Percentiles rank a stretch among this genome's conserved stretches.
phyloP scores from a whole-genome alignment of 2,797 vertebrate species.

The Onychomys arenicola region DNA sequence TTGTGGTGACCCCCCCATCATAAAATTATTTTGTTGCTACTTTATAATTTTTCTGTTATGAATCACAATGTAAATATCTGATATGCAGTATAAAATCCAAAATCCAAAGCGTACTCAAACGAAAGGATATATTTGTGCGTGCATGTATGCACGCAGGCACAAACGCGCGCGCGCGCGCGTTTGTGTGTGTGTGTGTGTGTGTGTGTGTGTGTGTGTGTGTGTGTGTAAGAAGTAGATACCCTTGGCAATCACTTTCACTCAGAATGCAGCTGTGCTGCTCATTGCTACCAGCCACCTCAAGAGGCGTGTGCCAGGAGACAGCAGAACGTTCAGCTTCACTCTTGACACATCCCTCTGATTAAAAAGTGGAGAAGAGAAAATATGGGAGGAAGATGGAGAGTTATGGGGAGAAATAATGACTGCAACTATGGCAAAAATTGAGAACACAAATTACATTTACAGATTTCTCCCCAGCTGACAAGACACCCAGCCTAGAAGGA shows the following conservation, averaged over 20 bases:
- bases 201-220: background rate
- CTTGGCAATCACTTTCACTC: conserved; percentile 3
- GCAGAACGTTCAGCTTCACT: background rate
- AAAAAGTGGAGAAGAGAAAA: conserved; percentile 41
- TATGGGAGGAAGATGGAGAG: conserved; percentile 29
- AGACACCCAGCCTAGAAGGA: background rate
- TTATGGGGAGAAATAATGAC: background rate
- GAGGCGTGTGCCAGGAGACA: background rate
- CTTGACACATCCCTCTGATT: conserved; percentile 57
- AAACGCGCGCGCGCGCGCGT: too few relatives aligned
- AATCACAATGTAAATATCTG: background rate
- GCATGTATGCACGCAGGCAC: background rate
- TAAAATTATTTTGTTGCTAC: background rate
- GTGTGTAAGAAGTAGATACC: conserved; percentile 13
- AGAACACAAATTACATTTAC: conserved; percentile 54
- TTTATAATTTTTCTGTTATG: background rate
- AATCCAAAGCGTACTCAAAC: conserved; percentile 2
- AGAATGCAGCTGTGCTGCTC: background rate
- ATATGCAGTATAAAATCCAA: background rate
- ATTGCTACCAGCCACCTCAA: accelerated
- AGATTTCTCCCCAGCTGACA: conserved; percentile 3
- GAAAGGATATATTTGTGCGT: background rate
- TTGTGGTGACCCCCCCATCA: background rate
- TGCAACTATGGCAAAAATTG: conserved; percentile 1
- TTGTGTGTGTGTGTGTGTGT: background rate